Evolutionary conservation across 1,140 invertebrate genomes (phyloP).

Genomic region (Arion vulgaris): DNA sequence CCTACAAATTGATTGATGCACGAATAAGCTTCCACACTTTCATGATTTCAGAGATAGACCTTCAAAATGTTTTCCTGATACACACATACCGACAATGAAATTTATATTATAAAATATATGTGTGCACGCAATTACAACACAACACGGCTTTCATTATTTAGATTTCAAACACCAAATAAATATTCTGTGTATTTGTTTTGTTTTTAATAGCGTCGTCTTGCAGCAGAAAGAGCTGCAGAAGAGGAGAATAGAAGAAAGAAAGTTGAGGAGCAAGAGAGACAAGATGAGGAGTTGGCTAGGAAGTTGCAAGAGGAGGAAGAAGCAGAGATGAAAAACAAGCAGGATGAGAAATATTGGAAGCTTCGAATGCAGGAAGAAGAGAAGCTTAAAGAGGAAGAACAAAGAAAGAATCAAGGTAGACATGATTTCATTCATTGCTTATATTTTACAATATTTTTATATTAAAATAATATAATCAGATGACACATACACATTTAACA

Average conservation of each 20-base stretch:
- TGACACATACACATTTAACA: too few relatives aligned
- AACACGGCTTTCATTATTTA: too few relatives aligned
- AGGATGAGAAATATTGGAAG: constrained; percentile 35
- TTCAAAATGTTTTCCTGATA: too few relatives aligned
- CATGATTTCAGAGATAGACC: too few relatives aligned
- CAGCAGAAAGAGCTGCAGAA: constrained; percentile 49
- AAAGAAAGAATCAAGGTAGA: constrained; percentile 37
- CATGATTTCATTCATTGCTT: neutral
- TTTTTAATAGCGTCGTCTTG: constrained; percentile 48
- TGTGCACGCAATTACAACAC: too few relatives aligned
- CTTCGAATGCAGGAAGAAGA: constrained; percentile 39
- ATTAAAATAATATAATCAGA: too few relatives aligned
- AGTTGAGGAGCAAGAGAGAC: constrained; percentile 61
- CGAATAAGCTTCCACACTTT: too few relatives aligned
- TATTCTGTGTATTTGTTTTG: too few relatives aligned
- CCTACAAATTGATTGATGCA: too few relatives aligned
- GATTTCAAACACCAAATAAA: too few relatives aligned
- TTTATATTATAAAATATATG: too few relatives aligned
- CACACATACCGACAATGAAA: too few relatives aligned
- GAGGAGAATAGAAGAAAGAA: constrained; percentile 52
- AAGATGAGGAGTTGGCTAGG: constrained; percentile 68
- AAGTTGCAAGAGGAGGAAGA: constrained; percentile 49
- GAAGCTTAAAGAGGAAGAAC: constrained; percentile 43
- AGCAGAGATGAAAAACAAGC: constrained; percentile 22
- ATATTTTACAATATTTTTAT: neutral